These are phyloP conservation scores for Dicycla oo DNA, from an alignment of 2,888 invertebrate genomes.

Conservation along the genomic window DNA sequence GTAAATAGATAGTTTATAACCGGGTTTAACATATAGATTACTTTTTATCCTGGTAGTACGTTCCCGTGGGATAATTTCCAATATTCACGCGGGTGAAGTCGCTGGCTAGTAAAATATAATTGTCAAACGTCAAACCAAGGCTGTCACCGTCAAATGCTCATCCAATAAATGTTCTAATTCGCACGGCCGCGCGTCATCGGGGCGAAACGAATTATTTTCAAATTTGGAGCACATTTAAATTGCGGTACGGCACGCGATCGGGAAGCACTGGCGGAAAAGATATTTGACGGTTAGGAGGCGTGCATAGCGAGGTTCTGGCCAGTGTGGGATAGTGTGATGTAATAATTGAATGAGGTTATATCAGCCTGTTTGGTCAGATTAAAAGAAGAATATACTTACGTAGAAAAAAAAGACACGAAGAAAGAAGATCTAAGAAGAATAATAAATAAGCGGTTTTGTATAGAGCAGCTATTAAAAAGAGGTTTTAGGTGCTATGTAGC, in stretches of 20 bases:
- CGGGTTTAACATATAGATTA: too few species aligned
- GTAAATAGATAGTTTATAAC: too few species aligned
- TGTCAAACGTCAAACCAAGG: slow-evolving; percentile 42
- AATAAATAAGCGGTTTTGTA: too few species aligned
- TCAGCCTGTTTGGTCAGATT: not conserved
- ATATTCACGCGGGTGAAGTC: too few species aligned
- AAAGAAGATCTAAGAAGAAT: too few species aligned
- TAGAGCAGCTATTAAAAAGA: too few species aligned
- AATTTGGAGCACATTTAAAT: slow-evolving; percentile 89
- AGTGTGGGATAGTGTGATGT: slow-evolving; percentile 23
- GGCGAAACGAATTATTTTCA: slow-evolving; percentile 87
- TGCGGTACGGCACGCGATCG: slow-evolving; percentile 88
- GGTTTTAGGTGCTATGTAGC: too few species aligned
- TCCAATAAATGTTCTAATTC: slow-evolving; percentile 75
- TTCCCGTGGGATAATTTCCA: too few species aligned
- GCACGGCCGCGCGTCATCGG: slow-evolving; percentile 71
- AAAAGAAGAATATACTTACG: not conserved
- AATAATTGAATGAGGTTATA: slow-evolving; percentile 16
- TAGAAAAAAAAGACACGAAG: not conserved
- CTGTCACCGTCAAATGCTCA: slow-evolving; percentile 62
- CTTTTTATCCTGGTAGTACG: too few species aligned
- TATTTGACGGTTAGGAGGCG: slow-evolving; percentile 74
- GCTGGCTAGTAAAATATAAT: slow-evolving; percentile 3
- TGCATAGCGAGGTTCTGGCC: slow-evolving; percentile 16
- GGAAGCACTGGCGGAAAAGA: slow-evolving; percentile 83